Conservation (phyloP, 2,797 vertebrate species). For the Lophotriccus pileatus region DNA sequence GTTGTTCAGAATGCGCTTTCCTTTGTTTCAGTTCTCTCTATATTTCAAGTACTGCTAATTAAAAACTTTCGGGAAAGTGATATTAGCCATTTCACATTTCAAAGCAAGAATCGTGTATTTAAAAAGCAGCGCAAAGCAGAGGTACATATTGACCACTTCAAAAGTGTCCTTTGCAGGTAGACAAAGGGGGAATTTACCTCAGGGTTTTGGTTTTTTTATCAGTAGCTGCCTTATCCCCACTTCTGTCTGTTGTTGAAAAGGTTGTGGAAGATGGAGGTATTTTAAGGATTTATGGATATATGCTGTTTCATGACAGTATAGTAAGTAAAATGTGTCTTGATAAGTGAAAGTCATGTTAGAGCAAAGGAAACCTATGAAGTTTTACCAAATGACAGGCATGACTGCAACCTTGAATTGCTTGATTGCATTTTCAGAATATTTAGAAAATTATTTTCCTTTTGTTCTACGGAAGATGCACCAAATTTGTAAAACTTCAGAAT, state of each 20-base stretch:
- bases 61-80: neutral
- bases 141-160: neutral
- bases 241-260: neutral
- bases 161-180: neutral
- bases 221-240: neutral
- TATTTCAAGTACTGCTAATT: neutral
- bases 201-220: neutral
- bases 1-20: neutral
- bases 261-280: neutral
- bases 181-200: neutral
- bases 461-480: neutral
- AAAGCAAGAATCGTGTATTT: neutral
- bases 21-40: neutral
- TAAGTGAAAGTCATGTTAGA: neutral
- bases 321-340: neutral
- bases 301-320: neutral
- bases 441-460: neutral
- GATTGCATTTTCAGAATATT: neutral
- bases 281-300: neutral
- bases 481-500: neutral
- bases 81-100: neutral
- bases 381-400: neutral
- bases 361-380: neutral
- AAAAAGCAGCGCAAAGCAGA: neutral
- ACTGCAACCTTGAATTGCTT: neutral